Conservation (phyloP, 2,888 invertebrate species). For the Drosophila gaucha region DNA sequence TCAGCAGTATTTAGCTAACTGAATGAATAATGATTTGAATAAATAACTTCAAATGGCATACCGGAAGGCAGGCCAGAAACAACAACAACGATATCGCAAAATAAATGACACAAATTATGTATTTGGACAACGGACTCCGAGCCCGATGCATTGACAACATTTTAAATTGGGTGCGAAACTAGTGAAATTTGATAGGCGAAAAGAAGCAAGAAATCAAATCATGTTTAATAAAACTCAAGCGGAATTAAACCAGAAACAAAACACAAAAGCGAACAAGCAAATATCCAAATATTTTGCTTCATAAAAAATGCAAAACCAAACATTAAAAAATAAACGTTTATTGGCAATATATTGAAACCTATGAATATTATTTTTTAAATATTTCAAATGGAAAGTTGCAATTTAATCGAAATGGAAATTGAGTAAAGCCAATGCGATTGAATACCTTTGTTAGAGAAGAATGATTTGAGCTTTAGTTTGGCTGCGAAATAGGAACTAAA, state of each 20-base stretch:
- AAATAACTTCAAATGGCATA: slow-evolving; percentile 13
- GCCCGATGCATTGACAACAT: slow-evolving; percentile 5
- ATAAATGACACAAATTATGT: slow-evolving; percentile 11
- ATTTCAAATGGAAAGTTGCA: too few relatives aligned
- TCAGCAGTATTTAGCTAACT: slow-evolving; percentile 36
- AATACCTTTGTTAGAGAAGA: too few relatives aligned
- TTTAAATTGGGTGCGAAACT: slow-evolving; percentile 14
- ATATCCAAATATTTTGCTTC: not conserved
- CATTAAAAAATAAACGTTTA: too few relatives aligned
- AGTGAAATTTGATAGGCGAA: not conserved
- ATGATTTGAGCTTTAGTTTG: too few relatives aligned
- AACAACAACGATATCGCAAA: not conserved
- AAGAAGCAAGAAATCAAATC: not conserved
- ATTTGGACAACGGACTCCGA: slow-evolving; percentile 1
- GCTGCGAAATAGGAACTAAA: too few relatives aligned
- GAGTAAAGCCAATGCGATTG: too few relatives aligned
- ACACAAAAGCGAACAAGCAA: not conserved
- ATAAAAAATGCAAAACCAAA: too few relatives aligned
- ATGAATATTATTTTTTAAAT: too few relatives aligned
- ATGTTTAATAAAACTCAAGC: not conserved
- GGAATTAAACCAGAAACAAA: not conserved
- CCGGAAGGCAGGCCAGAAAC: slow-evolving; percentile 13
- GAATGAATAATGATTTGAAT: slow-evolving; percentile 41
- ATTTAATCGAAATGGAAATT: too few relatives aligned
- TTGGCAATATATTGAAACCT: too few relatives aligned